Conservation (phyloP, 1,140 invertebrate genomes). For the Drosophila ficusphila region DNA sequence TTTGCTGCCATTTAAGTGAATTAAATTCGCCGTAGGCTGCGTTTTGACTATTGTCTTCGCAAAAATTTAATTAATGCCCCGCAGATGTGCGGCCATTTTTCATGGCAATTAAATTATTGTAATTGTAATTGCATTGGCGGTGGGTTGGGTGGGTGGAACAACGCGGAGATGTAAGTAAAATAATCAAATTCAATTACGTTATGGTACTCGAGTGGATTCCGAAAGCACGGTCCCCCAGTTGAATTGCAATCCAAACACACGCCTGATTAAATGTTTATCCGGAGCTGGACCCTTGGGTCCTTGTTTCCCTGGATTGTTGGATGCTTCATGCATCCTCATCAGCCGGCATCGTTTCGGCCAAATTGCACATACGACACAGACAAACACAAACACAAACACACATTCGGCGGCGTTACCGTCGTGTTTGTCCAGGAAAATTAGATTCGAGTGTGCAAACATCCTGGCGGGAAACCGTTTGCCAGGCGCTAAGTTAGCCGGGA, state of each 20-base stretch:
- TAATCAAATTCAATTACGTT: slow-evolving; percentile 34
- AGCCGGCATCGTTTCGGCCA: slow-evolving; percentile 24
- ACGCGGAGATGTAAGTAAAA: neutral
- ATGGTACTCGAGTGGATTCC: neutral
- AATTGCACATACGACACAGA: slow-evolving; percentile 37
- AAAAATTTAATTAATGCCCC: slow-evolving; percentile 56
- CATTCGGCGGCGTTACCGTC: too few relatives aligned
- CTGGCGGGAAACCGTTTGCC: slow-evolving; percentile 32
- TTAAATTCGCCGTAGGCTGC: slow-evolving; percentile 63
- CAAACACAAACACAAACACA: too few relatives aligned
- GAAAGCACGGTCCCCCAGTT: neutral
- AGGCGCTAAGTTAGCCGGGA: slow-evolving; percentile 65
- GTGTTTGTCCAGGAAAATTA: slow-evolving; percentile 46
- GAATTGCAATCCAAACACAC: slow-evolving; percentile 39
- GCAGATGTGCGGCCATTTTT: slow-evolving; percentile 46
- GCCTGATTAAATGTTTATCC: slow-evolving; percentile 44
- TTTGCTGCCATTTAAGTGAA: slow-evolving; percentile 64
- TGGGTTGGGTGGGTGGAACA: neutral
- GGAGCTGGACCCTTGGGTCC: slow-evolving; percentile 7
- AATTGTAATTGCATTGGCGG: slow-evolving; percentile 51
- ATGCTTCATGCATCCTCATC: slow-evolving; percentile 39
- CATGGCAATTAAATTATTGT: slow-evolving; percentile 60
- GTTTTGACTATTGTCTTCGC: slow-evolving; percentile 39
- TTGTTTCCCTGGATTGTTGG: neutral
- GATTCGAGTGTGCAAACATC: slow-evolving; percentile 44